These are phyloP conservation scores for Kryphioiulus occultus DNA, from an alignment of 2,888 invertebrate genomes.

Conservation along the genomic window DNA sequence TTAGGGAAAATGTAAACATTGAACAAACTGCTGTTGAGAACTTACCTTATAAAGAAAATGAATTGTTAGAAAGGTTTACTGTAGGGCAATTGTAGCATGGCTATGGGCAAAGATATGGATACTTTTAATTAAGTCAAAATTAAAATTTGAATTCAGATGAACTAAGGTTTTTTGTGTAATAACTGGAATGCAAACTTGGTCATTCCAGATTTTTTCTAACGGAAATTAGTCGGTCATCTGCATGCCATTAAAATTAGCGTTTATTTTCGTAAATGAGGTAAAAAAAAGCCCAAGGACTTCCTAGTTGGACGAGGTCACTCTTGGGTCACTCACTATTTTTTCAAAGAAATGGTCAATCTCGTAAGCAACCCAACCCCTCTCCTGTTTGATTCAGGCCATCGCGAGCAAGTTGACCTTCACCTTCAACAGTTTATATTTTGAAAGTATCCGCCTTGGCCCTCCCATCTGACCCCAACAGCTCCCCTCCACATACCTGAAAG, in stretches of 20 bases:
- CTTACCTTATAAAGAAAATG: too few species aligned
- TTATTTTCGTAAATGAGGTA: background rate
- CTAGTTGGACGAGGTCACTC: slow-evolving; percentile 18
- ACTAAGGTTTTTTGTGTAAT: too few species aligned
- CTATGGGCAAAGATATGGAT: too few species aligned
- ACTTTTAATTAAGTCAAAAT: too few species aligned
- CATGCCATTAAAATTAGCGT: background rate
- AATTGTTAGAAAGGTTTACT: too few species aligned
- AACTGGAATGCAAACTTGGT: background rate
- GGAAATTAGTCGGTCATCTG: background rate
- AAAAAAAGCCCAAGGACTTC: slow-evolving; percentile 12
- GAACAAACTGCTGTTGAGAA: too few species aligned
- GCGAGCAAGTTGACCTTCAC: background rate
- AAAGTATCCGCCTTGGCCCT: background rate
- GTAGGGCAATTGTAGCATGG: too few species aligned
- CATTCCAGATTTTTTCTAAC: background rate
- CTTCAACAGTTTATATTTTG: background rate
- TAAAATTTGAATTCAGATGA: too few species aligned
- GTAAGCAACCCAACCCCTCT: background rate
- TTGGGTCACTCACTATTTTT: background rate
- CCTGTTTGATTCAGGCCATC: background rate
- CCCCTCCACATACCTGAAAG: slow-evolving; percentile 2
- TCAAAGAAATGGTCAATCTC: background rate
- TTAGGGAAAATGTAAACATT: too few species aligned
- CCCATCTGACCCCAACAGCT: background rate